Conservation (phyloP, 2,888 invertebrate genomes). For the Chymomyza caudatula region DNA sequence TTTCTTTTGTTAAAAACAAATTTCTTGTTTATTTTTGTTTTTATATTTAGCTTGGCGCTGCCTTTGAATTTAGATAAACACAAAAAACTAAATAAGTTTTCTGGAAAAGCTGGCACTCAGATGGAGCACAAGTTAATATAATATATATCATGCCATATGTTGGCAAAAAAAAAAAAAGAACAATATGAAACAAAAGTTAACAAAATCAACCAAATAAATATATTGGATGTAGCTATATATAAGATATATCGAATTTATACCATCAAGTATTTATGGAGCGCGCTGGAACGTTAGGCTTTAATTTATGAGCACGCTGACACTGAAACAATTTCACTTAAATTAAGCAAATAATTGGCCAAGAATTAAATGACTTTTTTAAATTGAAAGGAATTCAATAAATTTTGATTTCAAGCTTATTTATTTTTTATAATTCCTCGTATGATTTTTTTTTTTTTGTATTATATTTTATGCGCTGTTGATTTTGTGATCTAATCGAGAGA, state of each 20-base stretch:
- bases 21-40: slow-evolving; percentile 14
- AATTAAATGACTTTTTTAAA: slow-evolving; percentile 18
- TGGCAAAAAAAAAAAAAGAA: slow-evolving; percentile 2
- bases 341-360: slow-evolving; percentile 30
- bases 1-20: slow-evolving; percentile 10
- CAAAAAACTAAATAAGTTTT: neutral
- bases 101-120: neutral
- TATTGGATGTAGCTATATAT: neutral
- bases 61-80: neutral
- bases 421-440: slow-evolving; percentile 3
- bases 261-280: slow-evolving; percentile 26
- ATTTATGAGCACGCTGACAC: slow-evolving; percentile 37
- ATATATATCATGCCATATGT: slow-evolving; percentile 27
- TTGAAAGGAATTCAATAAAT: neutral
- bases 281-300: slow-evolving; percentile 10
- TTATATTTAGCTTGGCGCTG: slow-evolving; percentile 19
- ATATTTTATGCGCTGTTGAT: slow-evolving; percentile 47
- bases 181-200: slow-evolving; percentile 10
- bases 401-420: neutral
- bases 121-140: neutral
- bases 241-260: slow-evolving; percentile 2
- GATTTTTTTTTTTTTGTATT: slow-evolving; percentile 1
- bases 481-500: slow-evolving; percentile 37
- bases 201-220: slow-evolving; percentile 10
- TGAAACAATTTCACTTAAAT: slow-evolving; percentile 40